A percentile compares a stretch with the other conserved stretches of the same genome.
Conservation (phyloP, 2,797 vertebrate species). For the Myotis daubentonii region DNA sequence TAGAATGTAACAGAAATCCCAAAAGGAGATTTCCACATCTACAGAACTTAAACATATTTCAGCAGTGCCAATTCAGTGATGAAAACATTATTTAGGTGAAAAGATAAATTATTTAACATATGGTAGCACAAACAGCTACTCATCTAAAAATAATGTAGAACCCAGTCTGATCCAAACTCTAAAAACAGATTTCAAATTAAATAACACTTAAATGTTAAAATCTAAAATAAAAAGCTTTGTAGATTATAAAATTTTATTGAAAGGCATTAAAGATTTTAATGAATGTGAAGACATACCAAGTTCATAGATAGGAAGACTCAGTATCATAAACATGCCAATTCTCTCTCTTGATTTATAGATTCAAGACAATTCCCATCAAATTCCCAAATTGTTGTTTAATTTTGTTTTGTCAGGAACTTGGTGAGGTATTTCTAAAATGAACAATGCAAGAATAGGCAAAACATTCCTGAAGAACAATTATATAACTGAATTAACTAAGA, state of each 20-base stretch:
- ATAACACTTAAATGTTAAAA: conserved; percentile 32
- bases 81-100: background rate
- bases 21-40: background rate
- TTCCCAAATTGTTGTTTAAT: background rate
- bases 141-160: background rate
- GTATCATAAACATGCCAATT: conserved; percentile 4
- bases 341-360: background rate
- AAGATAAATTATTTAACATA: background rate
- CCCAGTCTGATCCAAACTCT: background rate
- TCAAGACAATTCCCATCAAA: background rate
- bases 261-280: background rate
- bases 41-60: conserved; percentile 9
- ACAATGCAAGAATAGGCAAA: background rate
- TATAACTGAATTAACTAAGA: conserved; percentile 25
- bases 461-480: conserved; percentile 16
- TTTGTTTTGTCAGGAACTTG: conserved; percentile 15
- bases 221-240: background rate
- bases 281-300: background rate
- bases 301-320: background rate
- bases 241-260: conserved; percentile 6
- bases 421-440: conserved; percentile 5
- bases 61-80: background rate
- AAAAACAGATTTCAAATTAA: conserved; percentile 31
- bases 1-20: background rate
- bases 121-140: background rate